phyloP scores from a whole-genome alignment of 2,888 invertebrate genomes.

The Pristionchus arcanus region DNA sequence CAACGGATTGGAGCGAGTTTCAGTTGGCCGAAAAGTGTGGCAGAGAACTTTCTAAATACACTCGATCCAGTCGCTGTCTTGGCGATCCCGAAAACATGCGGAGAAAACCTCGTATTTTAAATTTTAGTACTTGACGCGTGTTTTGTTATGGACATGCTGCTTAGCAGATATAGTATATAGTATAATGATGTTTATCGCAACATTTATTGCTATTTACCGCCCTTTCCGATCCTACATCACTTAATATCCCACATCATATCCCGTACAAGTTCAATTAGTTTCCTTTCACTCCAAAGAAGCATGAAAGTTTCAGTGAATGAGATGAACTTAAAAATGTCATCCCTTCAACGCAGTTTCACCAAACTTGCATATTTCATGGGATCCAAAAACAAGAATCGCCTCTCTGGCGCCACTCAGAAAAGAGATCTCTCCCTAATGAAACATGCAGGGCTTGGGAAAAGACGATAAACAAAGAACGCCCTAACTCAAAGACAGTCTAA shows the following conservation, averaged over 20 bases:
- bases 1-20: background rate
- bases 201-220: background rate
- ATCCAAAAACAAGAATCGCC: constrained; percentile 12
- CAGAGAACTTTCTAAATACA: constrained; percentile 27
- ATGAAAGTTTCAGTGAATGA: background rate
- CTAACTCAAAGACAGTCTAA: background rate
- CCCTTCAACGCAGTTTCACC: background rate
- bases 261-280: background rate
- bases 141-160: background rate
- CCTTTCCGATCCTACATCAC: background rate
- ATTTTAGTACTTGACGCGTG: background rate
- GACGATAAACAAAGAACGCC: constrained; percentile 3
- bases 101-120: background rate
- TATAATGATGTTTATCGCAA: background rate
- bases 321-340: background rate
- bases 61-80: constrained; percentile 29
- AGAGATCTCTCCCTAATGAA: background rate
- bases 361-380: background rate
- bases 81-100: constrained; percentile 26
- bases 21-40: constrained; percentile 21
- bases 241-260: background rate
- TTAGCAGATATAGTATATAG: background rate
- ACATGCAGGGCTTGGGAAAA: background rate
- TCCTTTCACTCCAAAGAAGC: background rate
- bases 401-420: background rate